Evolutionary conservation across 2,888 invertebrate species (phyloP), one percentile per base, ranked within the genome.

Genomic region (Neocrepidodera transversa): DNA sequence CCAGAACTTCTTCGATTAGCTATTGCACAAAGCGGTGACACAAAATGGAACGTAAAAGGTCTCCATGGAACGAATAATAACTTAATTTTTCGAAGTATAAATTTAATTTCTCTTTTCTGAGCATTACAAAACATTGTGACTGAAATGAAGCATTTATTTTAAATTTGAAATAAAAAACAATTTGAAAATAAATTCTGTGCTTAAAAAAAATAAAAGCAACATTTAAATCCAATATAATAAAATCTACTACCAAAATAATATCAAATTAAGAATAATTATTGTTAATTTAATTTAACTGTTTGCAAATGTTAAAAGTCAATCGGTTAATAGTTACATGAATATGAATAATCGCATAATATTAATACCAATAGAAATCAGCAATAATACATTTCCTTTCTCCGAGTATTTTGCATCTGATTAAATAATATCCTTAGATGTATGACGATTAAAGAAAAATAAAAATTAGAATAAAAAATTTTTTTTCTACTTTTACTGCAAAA

Each of bases 21-120:
- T 26, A 16, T 45, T 45, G 11, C 26, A 45, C 26, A 45, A 26
- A 45, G n/a, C 45, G 16, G 26, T 8, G 26, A 26, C 45, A 45
- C 26, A 45, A 45, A 45, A 26, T 45, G 26, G 13, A 26, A 4
- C 26, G 5, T 26, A 26, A 45, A 45, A 45, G 28, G 45, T 45
- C 28, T 45, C 26, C n/a, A 10, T 16, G 7, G 3, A 45, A 26
- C n/a, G 42, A 42, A 40, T 23, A 42, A 10, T 42, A 42, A 42
- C 42, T 42, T 42, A 16, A 42, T 42, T 42, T 42, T 20, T 42
- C 42, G 23, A 42, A 5, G 18, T 11, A 42, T 42, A 42, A 42
- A 42, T 42, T 20, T 42, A 20, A 11, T 17, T 17, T 17, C 13
- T 6, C 40, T 6, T 18, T n/a, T n/a, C n/a, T n/a, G n/a, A n/a